These are phyloP conservation scores for Dastarcus helophoroides DNA, from an alignment of 2,888 invertebrate genomes.

Conservation along the genomic window DNA sequence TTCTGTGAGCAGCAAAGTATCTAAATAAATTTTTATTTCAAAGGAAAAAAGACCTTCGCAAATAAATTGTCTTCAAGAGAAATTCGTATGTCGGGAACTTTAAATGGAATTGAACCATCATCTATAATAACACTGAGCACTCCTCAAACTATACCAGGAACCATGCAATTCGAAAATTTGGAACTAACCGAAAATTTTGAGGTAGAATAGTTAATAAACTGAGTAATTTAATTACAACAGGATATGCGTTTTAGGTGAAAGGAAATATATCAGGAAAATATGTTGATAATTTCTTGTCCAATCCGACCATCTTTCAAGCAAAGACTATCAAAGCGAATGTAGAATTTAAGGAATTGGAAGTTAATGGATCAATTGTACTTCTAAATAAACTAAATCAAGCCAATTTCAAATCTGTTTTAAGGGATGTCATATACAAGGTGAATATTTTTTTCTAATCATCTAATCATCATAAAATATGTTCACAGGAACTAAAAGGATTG, in stretches of 20 bases:
- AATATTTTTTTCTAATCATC: not conserved
- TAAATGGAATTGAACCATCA: too few relatives aligned
- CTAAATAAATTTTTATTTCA: constrained; percentile 18
- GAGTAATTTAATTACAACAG: too few relatives aligned
- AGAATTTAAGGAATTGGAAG: constrained; percentile 39
- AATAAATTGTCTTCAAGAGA: constrained; percentile 30
- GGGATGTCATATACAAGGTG: constrained; percentile 39
- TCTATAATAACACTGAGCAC: constrained; percentile 39
- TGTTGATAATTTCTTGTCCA: constrained; percentile 34
- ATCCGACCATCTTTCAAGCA: constrained; percentile 39
- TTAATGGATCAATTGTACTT: constrained; percentile 41
- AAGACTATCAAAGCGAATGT: constrained; percentile 34
- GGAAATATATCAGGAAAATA: constrained; percentile 39
- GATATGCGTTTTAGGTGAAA: constrained; percentile 39
- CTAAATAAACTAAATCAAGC: constrained; percentile 34
- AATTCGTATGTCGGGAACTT: constrained; percentile 31
- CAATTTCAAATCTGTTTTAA: constrained; percentile 32
- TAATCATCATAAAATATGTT: not conserved
- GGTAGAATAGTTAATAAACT: too few relatives aligned
- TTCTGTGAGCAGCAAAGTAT: too few relatives aligned
- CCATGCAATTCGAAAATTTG: constrained; percentile 42
- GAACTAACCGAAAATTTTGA: constrained; percentile 39
- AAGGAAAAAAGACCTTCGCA: constrained; percentile 39
- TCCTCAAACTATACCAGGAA: constrained; percentile 36
- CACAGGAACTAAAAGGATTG: too few relatives aligned